phyloP scores from a whole-genome alignment of 2,113 vertebrate species.

The Paramormyrops kingsleyae region DNA sequence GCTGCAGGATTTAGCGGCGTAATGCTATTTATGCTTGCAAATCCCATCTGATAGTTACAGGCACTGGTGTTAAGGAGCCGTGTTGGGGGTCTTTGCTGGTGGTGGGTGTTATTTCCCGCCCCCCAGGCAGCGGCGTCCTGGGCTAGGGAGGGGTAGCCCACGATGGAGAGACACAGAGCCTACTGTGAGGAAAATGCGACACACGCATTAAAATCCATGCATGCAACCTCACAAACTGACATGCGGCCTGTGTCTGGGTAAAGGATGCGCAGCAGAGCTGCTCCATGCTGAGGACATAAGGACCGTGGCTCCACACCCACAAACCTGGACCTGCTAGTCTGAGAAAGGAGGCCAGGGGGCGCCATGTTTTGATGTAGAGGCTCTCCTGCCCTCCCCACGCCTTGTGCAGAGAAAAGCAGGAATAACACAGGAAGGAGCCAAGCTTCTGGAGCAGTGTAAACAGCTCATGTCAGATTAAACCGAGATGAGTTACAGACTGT shows the following conservation, averaged over 20 bases:
- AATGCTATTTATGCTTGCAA: conserved; percentile 41
- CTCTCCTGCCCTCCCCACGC: background rate
- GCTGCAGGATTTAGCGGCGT: conserved; percentile 28
- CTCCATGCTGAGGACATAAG: background rate
- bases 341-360: background rate
- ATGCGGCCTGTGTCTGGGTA: background rate
- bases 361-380: background rate
- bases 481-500: background rate
- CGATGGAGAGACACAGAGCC: background rate
- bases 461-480: background rate
- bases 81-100: conserved; percentile 29
- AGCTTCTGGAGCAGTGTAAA: background rate
- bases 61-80: conserved; percentile 25
- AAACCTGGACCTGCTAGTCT: background rate
- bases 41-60: conserved; percentile 35
- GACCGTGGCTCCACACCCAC: background rate
- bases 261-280: background rate
- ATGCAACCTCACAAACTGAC: background rate
- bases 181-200: background rate
- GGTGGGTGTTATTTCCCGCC: conserved; percentile 15
- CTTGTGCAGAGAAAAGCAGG: background rate
- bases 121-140: conserved; percentile 9
- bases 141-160: background rate
- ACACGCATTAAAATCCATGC: background rate
- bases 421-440: background rate